phyloP scores from a whole-genome alignment of 2,888 invertebrate species.

The Sarcophaga subvicina region DNA sequence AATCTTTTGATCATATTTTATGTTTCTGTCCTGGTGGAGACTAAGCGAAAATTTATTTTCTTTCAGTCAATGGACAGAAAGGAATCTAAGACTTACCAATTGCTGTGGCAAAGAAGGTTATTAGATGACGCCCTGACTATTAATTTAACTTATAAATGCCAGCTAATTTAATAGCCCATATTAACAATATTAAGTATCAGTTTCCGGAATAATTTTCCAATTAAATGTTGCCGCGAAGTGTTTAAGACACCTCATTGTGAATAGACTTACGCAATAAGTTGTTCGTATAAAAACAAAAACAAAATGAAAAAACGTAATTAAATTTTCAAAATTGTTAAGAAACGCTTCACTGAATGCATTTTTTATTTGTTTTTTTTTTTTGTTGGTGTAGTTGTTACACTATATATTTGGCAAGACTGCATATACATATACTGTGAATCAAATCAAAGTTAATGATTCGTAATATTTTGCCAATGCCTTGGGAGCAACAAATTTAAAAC shows the following conservation, averaged over 20 bases:
- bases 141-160: too few species aligned
- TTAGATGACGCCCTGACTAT: too few species aligned
- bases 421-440: background rate
- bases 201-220: background rate
- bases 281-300: background rate
- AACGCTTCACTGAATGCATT: constrained; percentile 38
- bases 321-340: constrained; percentile 18
- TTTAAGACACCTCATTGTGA: background rate
- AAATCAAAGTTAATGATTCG: constrained; percentile 41
- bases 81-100: too few species aligned
- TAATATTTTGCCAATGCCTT: constrained; percentile 35
- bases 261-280: constrained; percentile 10
- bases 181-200: background rate
- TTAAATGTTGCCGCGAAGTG: background rate
- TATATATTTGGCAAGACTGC: constrained; percentile 1
- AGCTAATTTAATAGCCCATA: too few species aligned
- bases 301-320: background rate
- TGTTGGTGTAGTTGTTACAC: background rate
- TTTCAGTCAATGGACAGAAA: too few species aligned
- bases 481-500: background rate
- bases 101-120: too few species aligned
- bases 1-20: too few species aligned
- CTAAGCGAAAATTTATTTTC: too few species aligned
- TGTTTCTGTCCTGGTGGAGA: too few species aligned
- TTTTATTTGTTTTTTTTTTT: constrained; percentile 19